Evolutionary conservation across 2,113 vertebrate species (phyloP).

Genomic region (Crotalus helleri): DNA sequence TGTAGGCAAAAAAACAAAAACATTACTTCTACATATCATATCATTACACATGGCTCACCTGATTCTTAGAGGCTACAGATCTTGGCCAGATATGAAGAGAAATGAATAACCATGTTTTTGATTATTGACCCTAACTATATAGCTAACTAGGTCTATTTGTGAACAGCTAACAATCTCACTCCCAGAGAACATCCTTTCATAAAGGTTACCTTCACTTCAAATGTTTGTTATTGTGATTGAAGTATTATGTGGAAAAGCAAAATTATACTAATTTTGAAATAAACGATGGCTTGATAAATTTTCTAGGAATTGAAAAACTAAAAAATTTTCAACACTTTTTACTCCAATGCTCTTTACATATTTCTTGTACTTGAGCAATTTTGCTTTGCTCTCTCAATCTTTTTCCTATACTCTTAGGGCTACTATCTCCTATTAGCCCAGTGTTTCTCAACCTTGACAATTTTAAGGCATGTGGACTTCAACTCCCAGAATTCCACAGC

Average conservation of each 20-base stretch:
- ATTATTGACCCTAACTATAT: background rate
- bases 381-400: conserved; percentile 43
- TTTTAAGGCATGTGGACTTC: too few species aligned
- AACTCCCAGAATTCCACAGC: too few species aligned
- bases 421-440: conserved; percentile 57
- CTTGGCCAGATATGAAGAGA: background rate
- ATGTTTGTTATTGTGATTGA: background rate
- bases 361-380: conserved; percentile 4
- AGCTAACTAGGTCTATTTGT: background rate
- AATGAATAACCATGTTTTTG: background rate
- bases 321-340: background rate
- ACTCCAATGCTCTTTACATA: background rate
- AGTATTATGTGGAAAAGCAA: background rate
- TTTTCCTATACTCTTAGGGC: conserved; percentile 24
- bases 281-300: background rate
- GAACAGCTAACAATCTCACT: background rate
- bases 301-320: conserved; percentile 18
- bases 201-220: background rate
- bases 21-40: background rate
- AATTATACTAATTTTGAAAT: background rate
- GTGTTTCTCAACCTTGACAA: too few species aligned
- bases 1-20: background rate
- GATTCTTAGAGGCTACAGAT: background rate
- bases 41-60: background rate
- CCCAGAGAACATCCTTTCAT: background rate